Base-by-base conservation (phyloP, 2,113 vertebrate genomes). In the Ivindomyrus marchei region DNA sequence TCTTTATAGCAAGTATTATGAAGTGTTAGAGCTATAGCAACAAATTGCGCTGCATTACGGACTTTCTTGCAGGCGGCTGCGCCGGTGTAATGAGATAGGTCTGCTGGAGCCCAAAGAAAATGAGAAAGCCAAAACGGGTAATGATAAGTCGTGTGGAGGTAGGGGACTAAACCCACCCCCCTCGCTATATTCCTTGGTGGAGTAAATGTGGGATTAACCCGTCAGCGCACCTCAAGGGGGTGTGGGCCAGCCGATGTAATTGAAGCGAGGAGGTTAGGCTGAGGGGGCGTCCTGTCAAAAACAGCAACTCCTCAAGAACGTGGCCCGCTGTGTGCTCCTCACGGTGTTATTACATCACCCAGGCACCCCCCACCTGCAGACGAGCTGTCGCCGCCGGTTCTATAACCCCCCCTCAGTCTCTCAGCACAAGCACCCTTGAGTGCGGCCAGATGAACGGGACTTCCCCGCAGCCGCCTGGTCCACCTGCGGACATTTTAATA, bases 61-160 rank as follows among this genome's bases (percentile, higher is more conserved):
- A 56, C 42, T 86, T 85, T 62, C 52, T 52, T 50, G 84, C 13
- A 47, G 77, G 49, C 31, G n/a, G 80, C 15, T 9, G 10, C 21
- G 31, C 6, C 17, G 39, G 47, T 84, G 50, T 89, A 89, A 89
- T 84, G 88, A 88, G 88, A 46, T 47, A 88, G 88, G 87, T 66
- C 87, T n/a, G 58, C 24, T 49, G 42, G 74, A 89, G 77, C 31
- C 83, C 50, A n/a, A 45, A 53, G 19, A 42, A 45, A 89, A 58
- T 39, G 24, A 42, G 52, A 84, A 53, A 56, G 31, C 17, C 10
- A 19, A 24, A 50, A 84, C 49, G 39, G 88, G 49, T 52, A 89
- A 80, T 83, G 15, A 56, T 83, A 53, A 39, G 49, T 84, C 49
- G 19, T 58, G 31, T 17, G 31, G 31, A 89, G 87, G 87, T 52